Conservation (phyloP, 53 echinoderm and acorn worm genomes). For the Apostichopus leukothele region DNA sequence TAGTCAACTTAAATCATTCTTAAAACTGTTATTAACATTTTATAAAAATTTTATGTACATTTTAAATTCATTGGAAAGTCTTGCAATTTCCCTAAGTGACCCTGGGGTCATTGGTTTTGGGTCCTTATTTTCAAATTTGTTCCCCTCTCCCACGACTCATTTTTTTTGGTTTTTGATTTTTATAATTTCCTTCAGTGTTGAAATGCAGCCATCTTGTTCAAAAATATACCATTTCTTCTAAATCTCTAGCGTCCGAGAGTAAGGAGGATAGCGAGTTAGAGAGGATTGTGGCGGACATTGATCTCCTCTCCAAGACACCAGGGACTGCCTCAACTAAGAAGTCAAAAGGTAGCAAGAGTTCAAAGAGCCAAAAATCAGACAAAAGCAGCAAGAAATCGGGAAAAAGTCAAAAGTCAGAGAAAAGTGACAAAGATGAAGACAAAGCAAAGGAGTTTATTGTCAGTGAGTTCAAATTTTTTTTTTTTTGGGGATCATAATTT, state of each 20-base stretch:
- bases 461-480: conserved; percentile 58
- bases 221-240: not conserved
- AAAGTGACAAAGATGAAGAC: conserved; percentile 48
- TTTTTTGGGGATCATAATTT: not conserved
- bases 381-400: conserved; percentile 55
- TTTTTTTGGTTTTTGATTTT: too few relatives aligned
- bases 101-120: too few relatives aligned
- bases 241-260: conserved; percentile 25
- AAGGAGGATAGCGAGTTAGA: conserved; percentile 53
- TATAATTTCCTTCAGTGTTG: too few relatives aligned
- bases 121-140: too few relatives aligned
- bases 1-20: too few relatives aligned
- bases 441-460: conserved; percentile 85
- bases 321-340: conserved; percentile 11
- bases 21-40: too few relatives aligned
- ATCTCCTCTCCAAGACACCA: conserved; percentile 19
- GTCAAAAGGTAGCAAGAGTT: conserved; percentile 67
- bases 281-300: conserved; percentile 39
- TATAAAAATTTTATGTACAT: too few relatives aligned
- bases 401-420: conserved; percentile 48
- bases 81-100: too few relatives aligned
- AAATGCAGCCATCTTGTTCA: too few relatives aligned
- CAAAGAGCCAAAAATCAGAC: conserved; percentile 57
- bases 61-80: too few relatives aligned
- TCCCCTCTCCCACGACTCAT: too few relatives aligned